phyloP scores from a whole-genome alignment of 2,888 invertebrate genomes.

The Ptychoptera albimana region DNA sequence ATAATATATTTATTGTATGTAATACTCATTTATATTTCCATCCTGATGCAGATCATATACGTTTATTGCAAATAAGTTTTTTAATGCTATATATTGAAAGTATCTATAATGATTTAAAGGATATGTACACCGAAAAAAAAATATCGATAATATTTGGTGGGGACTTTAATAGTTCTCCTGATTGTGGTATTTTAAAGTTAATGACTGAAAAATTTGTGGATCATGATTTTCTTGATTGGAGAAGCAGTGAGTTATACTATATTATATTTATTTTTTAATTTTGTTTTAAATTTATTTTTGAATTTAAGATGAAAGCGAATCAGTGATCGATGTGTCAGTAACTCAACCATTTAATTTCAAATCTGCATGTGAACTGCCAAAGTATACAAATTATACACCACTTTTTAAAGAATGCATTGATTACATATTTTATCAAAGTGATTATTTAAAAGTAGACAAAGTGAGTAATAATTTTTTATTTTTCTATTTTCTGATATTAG shows the following conservation, averaged over 20 bases:
- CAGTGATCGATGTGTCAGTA: constrained; percentile 43
- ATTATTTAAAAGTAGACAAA: constrained; percentile 44
- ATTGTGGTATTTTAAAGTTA: constrained; percentile 63
- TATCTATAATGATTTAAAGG: constrained; percentile 25
- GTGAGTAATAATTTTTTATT: constrained; percentile 25
- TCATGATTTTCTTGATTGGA: constrained; percentile 55
- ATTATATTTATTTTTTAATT: constrained; percentile 3
- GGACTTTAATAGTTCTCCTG: constrained; percentile 82
- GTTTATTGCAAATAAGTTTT: constrained; percentile 69
- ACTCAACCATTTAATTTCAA: constrained; percentile 44
- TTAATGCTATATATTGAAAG: constrained; percentile 52
- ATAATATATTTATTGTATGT: constrained; percentile 46
- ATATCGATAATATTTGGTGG: constrained; percentile 70
- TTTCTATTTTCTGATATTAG: background rate
- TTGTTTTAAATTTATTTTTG: constrained; percentile 3
- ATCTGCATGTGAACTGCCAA: constrained; percentile 73
- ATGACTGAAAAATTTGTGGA: constrained; percentile 53
- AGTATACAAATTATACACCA: constrained; percentile 70
- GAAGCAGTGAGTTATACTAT: constrained; percentile 47
- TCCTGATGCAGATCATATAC: constrained; percentile 77
- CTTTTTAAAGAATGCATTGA: constrained; percentile 78
- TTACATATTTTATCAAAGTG: constrained; percentile 72
- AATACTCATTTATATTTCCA: constrained; percentile 92
- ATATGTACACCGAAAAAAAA: constrained; percentile 21
- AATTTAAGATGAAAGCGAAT: constrained; percentile 45